phyloP scores from a whole-genome alignment of 2,797 vertebrate genomes.

The Crypturellus tataupa region DNA sequence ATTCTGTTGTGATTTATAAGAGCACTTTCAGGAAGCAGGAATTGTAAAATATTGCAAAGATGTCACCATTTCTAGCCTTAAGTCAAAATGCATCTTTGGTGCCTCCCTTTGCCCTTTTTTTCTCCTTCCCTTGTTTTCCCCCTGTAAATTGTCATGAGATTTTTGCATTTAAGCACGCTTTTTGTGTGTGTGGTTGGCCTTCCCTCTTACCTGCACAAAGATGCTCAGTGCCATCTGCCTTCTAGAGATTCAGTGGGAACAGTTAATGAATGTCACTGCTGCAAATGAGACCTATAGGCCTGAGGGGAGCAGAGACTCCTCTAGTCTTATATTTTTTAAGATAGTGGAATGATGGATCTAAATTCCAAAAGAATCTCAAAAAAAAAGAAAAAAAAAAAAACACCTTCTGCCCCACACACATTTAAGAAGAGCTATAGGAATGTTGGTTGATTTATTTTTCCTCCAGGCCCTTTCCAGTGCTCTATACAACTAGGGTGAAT shows the following conservation, averaged over 20 bases:
- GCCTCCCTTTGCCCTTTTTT: background rate
- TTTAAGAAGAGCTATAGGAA: background rate
- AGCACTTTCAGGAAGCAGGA: background rate
- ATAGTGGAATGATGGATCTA: background rate
- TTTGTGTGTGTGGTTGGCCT: background rate
- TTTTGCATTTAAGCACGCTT: background rate
- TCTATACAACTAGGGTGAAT: background rate
- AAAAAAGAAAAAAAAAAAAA: background rate
- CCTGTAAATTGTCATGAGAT: background rate
- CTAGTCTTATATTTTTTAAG: background rate
- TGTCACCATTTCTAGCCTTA: background rate
- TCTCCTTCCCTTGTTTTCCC: rapidly evolving
- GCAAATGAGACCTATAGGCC: background rate
- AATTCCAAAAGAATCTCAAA: background rate
- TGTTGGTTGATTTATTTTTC: background rate
- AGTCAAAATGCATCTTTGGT: background rate
- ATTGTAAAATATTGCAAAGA: background rate
- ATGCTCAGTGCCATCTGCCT: background rate
- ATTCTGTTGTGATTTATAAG: background rate
- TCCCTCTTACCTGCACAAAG: background rate
- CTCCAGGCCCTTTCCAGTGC: background rate
- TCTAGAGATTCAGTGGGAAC: background rate
- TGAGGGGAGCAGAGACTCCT: background rate
- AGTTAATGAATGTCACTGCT: background rate
- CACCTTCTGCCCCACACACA: background rate